These are phyloP conservation scores for Drosophila parthenogenetica DNA, from an alignment of 2,888 invertebrate genomes.

Conservation along the genomic window DNA sequence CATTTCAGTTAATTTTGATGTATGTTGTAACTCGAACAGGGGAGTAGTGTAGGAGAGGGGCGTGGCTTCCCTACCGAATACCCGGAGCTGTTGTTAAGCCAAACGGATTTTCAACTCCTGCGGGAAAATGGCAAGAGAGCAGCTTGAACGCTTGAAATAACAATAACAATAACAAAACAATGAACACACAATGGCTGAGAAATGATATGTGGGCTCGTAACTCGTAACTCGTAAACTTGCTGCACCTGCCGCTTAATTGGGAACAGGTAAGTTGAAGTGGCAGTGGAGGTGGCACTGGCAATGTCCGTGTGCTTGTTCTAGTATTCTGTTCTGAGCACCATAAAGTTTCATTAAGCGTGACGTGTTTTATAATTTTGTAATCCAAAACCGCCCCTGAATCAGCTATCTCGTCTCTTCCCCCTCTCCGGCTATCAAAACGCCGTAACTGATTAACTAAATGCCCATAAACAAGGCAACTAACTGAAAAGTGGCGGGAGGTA, in stretches of 20 bases:
- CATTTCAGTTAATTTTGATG: constrained; percentile 79
- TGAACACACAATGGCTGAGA: constrained; percentile 22
- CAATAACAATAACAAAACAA: constrained; percentile 57
- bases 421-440: constrained; percentile 44
- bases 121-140: constrained; percentile 26
- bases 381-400: constrained; percentile 47
- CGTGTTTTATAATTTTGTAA: constrained; percentile 65
- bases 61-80: constrained; percentile 29
- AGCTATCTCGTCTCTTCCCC: background rate
- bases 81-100: constrained; percentile 50
- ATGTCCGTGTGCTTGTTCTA: constrained; percentile 12
- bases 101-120: constrained; percentile 66
- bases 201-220: constrained; percentile 67
- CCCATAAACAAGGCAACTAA: constrained; percentile 65
- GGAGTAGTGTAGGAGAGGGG: constrained; percentile 17
- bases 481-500: constrained; percentile 28
- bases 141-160: constrained; percentile 63
- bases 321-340: constrained; percentile 58
- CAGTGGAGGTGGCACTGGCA: constrained; percentile 25
- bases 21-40: constrained; percentile 47
- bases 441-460: constrained; percentile 78
- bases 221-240: constrained; percentile 41
- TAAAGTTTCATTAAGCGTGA: constrained; percentile 81
- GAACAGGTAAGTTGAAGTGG: constrained; percentile 47
- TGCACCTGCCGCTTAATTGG: constrained; percentile 74